Evolutionary conservation across 2,797 vertebrate species (phyloP).

Genomic region (Falco peregrinus): DNA sequence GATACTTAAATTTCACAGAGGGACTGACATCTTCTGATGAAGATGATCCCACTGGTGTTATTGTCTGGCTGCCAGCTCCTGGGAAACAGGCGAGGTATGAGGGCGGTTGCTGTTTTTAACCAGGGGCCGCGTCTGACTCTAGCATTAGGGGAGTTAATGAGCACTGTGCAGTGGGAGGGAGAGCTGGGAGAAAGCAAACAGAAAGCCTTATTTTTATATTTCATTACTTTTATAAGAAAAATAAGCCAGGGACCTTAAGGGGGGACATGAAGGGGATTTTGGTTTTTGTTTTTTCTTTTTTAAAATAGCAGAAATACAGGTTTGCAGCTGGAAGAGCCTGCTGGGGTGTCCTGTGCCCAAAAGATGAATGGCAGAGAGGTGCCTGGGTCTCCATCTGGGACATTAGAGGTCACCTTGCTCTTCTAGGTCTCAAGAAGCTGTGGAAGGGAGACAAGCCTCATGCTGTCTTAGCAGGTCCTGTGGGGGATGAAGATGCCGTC

Average conservation of each 20-base stretch:
- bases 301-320: not conserved
- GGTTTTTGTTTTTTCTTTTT: not conserved
- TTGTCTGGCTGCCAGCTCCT: conserved; percentile 69
- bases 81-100: conserved; percentile 13
- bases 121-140: conserved; percentile 53
- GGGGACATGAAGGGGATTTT: not conserved
- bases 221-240: conserved; percentile 67
- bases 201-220: conserved; percentile 66
- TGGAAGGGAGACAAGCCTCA: not conserved
- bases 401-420: not conserved
- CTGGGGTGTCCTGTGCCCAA: not conserved
- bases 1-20: not conserved
- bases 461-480: too few species aligned
- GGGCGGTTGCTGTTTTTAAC: conserved; percentile 69
- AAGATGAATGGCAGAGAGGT: not conserved
- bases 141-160: conserved; percentile 66
- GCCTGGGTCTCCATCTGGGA: not conserved
- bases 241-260: conserved; percentile 10
- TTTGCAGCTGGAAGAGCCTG: not conserved
- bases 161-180: conserved; percentile 37
- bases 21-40: conserved; percentile 46
- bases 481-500: not conserved
- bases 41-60: conserved; percentile 65
- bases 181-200: conserved; percentile 16
- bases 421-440: not conserved